phyloP scores from a whole-genome alignment of 2,797 vertebrate genomes.

The Myotis vivesi region DNA sequence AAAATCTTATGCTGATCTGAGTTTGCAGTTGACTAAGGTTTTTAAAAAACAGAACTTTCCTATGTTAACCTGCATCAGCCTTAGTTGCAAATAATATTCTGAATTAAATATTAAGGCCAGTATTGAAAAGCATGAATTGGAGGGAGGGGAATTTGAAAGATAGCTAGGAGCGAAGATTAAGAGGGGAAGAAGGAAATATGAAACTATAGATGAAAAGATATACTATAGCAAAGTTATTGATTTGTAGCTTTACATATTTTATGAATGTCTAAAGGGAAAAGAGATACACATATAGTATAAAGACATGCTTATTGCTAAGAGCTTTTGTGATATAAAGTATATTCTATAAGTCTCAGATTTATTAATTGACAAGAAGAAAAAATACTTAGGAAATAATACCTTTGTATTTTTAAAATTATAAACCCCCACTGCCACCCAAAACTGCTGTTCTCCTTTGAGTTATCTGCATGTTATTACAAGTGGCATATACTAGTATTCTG shows the following conservation, averaged over 20 bases:
- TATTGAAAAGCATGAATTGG: neutral
- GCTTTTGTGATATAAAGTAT: neutral
- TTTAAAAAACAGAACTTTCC: neutral
- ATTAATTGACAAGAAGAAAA: neutral
- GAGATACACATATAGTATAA: neutral
- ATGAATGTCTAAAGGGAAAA: neutral
- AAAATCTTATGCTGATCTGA: neutral
- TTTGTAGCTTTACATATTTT: constrained; percentile 23
- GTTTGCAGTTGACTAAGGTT: neutral
- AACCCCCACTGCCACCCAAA: neutral
- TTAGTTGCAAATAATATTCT: neutral
- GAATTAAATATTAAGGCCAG: constrained; percentile 2
- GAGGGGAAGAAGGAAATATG: neutral
- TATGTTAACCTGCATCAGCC: neutral
- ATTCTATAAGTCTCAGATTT: neutral
- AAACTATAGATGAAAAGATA: neutral
- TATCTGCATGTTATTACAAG: constrained; percentile 11
- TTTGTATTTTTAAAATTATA: neutral
- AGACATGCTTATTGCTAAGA: neutral
- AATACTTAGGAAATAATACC: neutral
- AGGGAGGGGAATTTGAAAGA: neutral
- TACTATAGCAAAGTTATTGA: neutral
- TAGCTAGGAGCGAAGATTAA: neutral
- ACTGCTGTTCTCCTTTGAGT: neutral
- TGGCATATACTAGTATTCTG: neutral